Percentiles rank a stretch among this genome's conserved stretches.
These are phyloP conservation scores for Premnoplex brunnescens DNA, from an alignment of 2,797 vertebrate genomes.

Conservation along the genomic window DNA sequence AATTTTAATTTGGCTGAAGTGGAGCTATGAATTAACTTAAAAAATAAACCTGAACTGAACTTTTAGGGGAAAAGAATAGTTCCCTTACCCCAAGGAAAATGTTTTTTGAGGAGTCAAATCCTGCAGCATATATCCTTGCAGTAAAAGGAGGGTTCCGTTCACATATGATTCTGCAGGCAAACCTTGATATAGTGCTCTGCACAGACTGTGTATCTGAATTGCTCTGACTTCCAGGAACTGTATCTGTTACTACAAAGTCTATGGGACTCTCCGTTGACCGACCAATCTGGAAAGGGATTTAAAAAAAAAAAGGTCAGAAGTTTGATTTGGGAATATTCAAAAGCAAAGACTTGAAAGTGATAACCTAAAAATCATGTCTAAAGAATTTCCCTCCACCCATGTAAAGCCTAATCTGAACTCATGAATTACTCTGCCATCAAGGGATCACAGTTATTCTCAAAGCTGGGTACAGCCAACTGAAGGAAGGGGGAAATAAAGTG, in stretches of 20 bases:
- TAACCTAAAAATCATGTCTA: background rate
- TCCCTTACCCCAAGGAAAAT: slow-evolving; percentile 95
- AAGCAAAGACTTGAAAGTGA: background rate
- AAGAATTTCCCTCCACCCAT: background rate
- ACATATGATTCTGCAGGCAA: slow-evolving; percentile 97
- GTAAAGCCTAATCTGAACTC: background rate
- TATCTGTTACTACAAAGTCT: slow-evolving; percentile 99
- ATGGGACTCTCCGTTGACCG: slow-evolving; percentile 97
- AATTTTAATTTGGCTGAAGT: background rate
- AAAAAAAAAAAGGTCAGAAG: background rate
- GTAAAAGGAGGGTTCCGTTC: slow-evolving; percentile 93
- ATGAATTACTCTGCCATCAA: background rate
- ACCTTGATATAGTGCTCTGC: slow-evolving; percentile 98
- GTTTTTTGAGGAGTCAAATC: slow-evolving; percentile 98
- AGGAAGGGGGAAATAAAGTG: background rate
- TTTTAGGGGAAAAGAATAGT: background rate
- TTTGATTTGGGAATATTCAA: background rate
- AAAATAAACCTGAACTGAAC: background rate
- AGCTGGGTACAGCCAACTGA: background rate
- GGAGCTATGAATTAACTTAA: background rate
- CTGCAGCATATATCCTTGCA: slow-evolving; percentile 95
- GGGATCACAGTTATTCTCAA: background rate
- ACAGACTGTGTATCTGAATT: slow-evolving; percentile 94
- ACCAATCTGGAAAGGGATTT: slow-evolving; percentile 84
- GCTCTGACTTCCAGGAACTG: slow-evolving; percentile 93